These are phyloP conservation scores for Ailurus styani DNA, from an alignment of 2,113 vertebrate species.

Conservation along the genomic window DNA sequence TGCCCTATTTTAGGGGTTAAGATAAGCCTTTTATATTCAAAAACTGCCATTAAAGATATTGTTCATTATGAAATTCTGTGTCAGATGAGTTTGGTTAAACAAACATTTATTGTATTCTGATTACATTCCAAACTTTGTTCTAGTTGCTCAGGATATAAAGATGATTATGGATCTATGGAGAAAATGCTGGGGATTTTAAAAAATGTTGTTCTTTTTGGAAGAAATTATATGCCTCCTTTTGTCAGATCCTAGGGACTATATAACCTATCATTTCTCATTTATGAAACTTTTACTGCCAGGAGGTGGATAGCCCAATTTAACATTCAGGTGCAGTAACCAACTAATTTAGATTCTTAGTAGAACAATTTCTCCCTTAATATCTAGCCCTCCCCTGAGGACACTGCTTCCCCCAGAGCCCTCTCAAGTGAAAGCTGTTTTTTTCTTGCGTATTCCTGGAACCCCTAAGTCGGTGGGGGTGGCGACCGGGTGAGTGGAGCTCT, in stretches of 20 bases:
- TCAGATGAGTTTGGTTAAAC: neutral
- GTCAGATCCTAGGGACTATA: neutral
- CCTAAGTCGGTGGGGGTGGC: neutral
- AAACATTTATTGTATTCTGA: neutral
- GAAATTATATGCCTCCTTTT: slow-evolving; percentile 36
- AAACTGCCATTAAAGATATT: neutral
- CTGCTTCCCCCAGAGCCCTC: neutral
- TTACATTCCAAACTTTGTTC: slow-evolving; percentile 30
- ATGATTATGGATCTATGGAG: neutral
- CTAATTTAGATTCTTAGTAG: slow-evolving; percentile 60
- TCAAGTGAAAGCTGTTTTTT: neutral
- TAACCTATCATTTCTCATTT: slow-evolving; percentile 24
- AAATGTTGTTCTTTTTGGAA: neutral
- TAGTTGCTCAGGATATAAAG: slow-evolving; percentile 21
- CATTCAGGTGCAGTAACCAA: slow-evolving; percentile 33
- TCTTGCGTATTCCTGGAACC: neutral
- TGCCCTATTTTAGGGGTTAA: neutral
- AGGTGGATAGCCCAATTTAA: slow-evolving; percentile 39
- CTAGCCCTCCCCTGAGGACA: slow-evolving; percentile 27
- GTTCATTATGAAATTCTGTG: neutral
- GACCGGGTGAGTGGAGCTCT: neutral
- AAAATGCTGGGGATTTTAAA: slow-evolving; percentile 10
- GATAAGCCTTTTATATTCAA: neutral
- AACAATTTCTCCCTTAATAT: slow-evolving; percentile 55
- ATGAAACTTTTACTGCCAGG: slow-evolving; percentile 41